phyloP scores from a whole-genome alignment of 2,113 vertebrate genomes.

The Laterallus jamaicensis region DNA sequence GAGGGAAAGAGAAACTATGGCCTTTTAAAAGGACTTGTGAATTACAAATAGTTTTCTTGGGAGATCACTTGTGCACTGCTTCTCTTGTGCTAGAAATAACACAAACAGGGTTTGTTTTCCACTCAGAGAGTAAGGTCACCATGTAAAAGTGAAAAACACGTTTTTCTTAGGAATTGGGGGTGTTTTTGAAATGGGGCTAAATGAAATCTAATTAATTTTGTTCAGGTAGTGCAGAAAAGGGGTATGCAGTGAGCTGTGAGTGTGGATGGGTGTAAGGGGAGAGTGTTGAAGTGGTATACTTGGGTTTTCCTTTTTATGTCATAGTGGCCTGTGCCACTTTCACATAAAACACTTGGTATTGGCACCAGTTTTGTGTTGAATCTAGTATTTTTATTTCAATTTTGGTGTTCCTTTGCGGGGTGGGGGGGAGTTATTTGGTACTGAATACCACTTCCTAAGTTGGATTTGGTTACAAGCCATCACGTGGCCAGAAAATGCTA shows the following conservation, averaged over 20 bases:
- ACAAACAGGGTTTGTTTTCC: too few species aligned
- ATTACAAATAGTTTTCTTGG: background rate
- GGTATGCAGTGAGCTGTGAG: background rate
- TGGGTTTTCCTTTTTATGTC: background rate
- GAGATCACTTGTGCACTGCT: background rate
- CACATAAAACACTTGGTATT: background rate
- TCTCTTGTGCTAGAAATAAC: background rate
- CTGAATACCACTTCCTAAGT: background rate
- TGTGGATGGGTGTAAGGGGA: background rate
- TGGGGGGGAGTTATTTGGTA: background rate
- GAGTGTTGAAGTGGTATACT: background rate
- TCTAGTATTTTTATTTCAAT: background rate
- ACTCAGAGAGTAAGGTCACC: background rate
- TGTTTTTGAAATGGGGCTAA: background rate
- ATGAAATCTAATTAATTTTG: background rate
- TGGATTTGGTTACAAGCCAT: background rate
- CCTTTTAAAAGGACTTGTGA: background rate
- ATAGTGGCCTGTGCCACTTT: background rate
- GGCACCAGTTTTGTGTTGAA: background rate
- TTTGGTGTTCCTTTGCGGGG: background rate
- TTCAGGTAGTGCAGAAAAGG: background rate
- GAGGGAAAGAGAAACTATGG: background rate
- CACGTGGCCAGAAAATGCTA: background rate
- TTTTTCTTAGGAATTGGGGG: background rate
- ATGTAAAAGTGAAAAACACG: background rate